These are phyloP conservation scores for Amiota communis DNA, from an alignment of 2,888 invertebrate genomes.

Conservation along the genomic window DNA sequence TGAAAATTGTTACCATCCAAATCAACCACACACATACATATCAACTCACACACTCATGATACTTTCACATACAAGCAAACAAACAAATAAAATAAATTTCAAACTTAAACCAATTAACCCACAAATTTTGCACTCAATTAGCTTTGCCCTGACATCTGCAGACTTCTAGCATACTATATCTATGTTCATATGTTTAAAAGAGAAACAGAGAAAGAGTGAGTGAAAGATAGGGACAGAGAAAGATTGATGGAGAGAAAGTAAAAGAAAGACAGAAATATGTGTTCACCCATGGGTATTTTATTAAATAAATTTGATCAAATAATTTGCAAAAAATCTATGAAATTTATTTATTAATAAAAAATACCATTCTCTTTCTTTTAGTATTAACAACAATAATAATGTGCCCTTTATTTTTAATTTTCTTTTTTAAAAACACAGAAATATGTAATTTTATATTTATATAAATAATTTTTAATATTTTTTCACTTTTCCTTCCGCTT, in stretches of 20 bases:
- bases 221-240: too few species aligned
- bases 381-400: constrained; percentile 37
- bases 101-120: constrained; percentile 53
- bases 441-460: too few species aligned
- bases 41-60: too few species aligned
- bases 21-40: too few species aligned
- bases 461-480: background rate
- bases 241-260: too few species aligned
- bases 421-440: background rate
- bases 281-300: background rate
- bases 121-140: constrained; percentile 60
- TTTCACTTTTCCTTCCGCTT: constrained; percentile 28
- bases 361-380: constrained; percentile 4
- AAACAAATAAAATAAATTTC: constrained; percentile 42
- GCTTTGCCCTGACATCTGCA: constrained; percentile 27
- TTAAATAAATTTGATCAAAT: constrained; percentile 4
- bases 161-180: background rate
- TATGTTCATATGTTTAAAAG: too few species aligned
- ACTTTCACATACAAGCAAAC: background rate
- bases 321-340: constrained; percentile 7
- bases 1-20: too few species aligned
- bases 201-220: background rate
- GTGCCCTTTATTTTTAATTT: constrained; percentile 41
- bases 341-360: constrained; percentile 8
- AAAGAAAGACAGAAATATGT: too few species aligned